phyloP scores from a whole-genome alignment of 1,140 invertebrate genomes.

The Dufourea novaeangliae region DNA sequence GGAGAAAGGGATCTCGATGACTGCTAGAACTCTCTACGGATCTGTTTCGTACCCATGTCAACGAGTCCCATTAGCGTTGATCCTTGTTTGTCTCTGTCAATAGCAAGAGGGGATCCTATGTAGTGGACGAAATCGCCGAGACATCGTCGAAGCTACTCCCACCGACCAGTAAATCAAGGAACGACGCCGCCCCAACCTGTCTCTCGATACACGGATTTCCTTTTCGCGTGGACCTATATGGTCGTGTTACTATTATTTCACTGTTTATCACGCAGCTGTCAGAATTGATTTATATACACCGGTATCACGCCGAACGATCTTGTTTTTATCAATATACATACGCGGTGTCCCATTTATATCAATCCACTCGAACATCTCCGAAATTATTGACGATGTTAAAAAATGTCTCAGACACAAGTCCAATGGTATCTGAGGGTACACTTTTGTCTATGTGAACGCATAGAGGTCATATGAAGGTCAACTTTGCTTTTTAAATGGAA shows the following conservation, averaged over 20 bases:
- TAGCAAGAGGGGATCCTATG: slow-evolving; percentile 1
- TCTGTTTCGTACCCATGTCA: no score
- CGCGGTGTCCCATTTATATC: no score
- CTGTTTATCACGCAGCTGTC: slow-evolving; percentile 31
- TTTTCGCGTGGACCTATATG: background rate
- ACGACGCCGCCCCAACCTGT: background rate
- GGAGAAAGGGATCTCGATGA: no score
- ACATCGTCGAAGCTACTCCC: slow-evolving; percentile 4
- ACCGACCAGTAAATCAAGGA: no score
- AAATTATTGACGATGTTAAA: no score
- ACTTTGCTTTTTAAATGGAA: no score
- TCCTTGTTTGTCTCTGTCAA: slow-evolving; percentile 59
- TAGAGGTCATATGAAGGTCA: no score
- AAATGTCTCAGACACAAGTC: no score
- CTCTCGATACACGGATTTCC: background rate
- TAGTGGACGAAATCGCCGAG: background rate
- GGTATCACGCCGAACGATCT: slow-evolving; percentile 9
- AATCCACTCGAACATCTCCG: no score
- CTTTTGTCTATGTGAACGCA: no score
- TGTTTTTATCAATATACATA: slow-evolving; percentile 26
- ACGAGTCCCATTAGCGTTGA: slow-evolving; percentile 57
- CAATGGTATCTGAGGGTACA: no score
- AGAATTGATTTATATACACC: slow-evolving; percentile 23
- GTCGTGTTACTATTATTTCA: slow-evolving; percentile 12
- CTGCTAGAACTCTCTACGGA: no score